Evolutionary conservation across 2,888 invertebrate genomes (phyloP), one percentile per base, ranked within the genome.

Genomic region (Apeira syringaria): DNA sequence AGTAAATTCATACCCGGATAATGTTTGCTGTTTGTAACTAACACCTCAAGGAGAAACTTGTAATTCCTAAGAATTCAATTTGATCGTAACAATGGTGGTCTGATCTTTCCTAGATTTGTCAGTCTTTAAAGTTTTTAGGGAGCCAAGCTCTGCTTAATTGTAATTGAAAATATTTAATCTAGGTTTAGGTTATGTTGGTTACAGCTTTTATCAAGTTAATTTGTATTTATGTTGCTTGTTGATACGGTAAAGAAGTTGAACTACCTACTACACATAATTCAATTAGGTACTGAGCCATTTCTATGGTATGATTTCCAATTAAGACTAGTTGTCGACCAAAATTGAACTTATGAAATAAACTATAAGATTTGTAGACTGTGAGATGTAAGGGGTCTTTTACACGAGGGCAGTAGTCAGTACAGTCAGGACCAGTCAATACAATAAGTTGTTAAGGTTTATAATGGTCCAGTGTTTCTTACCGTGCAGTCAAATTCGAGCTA

Each of bases 241-340:
- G 7, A 12, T 9, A 20, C 7, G 20, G 1, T 17, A n/a, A 10
- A 5, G 18, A 15, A 26, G n/a, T 29, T 13, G 27, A 17, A 28
- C 22, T 41, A 9, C 17, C 15, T 34, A 10, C 12, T 11, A 13
- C 9, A 35, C 5, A 7, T 25, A 24, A 41, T 29, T 20, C 30
- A 31, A 36, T 20, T 35, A 15, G 15, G 15, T 42, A 36, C 13
- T 15, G 13, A 10, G 31, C 15, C 10, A 52, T 45, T 37, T 47
- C 50, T 39, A 49, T 45, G 26, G 30, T 35, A 10, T 25, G 7
- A 35, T n/a, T 22, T 26, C 35, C 52, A 45, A 48, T 35, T 51
- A 54, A 56, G 59, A 57, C 47, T 69, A 72, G 65, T 64, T 65
- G 65, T 66, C 62, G 80, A 81, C 78, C 80, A 81, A 81, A 70